These are phyloP conservation scores for Teinopalpus imperialis DNA, from an alignment of 2,888 invertebrate species.

Conservation along the genomic window DNA sequence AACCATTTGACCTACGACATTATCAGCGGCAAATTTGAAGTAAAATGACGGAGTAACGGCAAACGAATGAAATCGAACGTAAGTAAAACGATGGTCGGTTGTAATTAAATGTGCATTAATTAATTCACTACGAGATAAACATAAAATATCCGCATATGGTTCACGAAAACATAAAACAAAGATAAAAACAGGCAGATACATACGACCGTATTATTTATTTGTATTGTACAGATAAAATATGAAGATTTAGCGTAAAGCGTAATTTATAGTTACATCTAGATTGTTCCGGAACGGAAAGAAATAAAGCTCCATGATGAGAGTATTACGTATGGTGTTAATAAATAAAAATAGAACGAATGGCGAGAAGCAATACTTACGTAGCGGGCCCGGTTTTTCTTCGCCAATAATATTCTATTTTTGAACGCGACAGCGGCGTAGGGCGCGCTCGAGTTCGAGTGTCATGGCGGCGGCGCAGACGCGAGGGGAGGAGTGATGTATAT, in stretches of 20 bases:
- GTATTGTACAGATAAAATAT: conserved; percentile 9
- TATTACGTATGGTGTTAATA: conserved; percentile 10
- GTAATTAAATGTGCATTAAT: too few relatives aligned
- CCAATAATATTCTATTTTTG: conserved; percentile 38
- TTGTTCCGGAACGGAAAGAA: not conserved
- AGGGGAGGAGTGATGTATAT: conserved; percentile 35
- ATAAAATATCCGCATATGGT: not conserved
- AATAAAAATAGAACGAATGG: conserved; percentile 18
- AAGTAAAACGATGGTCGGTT: too few relatives aligned
- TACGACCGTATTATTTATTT: conserved; percentile 1
- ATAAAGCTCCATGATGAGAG: not conserved
- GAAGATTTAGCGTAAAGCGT: conserved; percentile 7
- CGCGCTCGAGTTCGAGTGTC: conserved; percentile 44
- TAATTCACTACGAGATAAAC: too few relatives aligned
- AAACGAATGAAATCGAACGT: too few relatives aligned
- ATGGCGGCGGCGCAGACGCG: conserved; percentile 40
- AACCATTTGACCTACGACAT: too few relatives aligned
- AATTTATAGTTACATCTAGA: not conserved
- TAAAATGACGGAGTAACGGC: not conserved
- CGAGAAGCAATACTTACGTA: conserved; percentile 29
- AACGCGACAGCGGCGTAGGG: conserved; percentile 44
- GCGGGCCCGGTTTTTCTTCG: conserved; percentile 29
- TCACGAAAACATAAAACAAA: not conserved
- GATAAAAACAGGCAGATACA: not conserved
- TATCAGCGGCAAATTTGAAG: conserved; percentile 15